A percentile compares a stretch with the other conserved stretches of the same genome.
These are phyloP conservation scores for Passer montanus DNA, from an alignment of 2,113 vertebrate species.

Conservation along the genomic window DNA sequence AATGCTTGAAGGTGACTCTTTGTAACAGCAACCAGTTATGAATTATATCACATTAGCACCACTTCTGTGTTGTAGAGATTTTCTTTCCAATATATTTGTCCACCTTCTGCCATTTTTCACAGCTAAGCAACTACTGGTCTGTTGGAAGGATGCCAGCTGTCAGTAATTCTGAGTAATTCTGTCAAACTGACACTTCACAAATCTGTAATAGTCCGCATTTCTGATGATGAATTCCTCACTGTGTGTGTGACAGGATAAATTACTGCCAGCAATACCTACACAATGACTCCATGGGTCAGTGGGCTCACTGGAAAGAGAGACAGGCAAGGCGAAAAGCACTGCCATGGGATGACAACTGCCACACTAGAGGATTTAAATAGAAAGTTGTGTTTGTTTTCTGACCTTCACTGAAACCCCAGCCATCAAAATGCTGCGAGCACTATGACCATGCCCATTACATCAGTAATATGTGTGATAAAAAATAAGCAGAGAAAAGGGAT, in stretches of 20 bases:
- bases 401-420: not conserved
- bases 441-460: not conserved
- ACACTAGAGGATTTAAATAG: not conserved
- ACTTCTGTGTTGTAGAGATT: conserved; percentile 25
- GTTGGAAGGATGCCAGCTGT: conserved; percentile 36
- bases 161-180: conserved; percentile 44
- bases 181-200: conserved; percentile 56
- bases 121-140: conserved; percentile 27
- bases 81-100: conserved; percentile 1
- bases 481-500: not conserved
- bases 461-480: fast-evolving
- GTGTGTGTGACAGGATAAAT: not conserved
- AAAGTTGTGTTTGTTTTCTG: not conserved
- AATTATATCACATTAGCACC: conserved; percentile 42
- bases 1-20: conserved; percentile 18
- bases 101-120: conserved; percentile 30
- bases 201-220: not conserved
- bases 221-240: conserved; percentile 29
- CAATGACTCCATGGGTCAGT: not conserved
- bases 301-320: not conserved
- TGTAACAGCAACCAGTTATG: conserved; percentile 17
- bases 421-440: not conserved
- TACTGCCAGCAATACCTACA: conserved; percentile 20
- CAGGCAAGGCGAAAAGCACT: not conserved
- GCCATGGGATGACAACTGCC: not conserved